These are phyloP conservation scores for Lithobates sylvaticus DNA, from an alignment of 2,797 vertebrate genomes.

Conservation along the genomic window DNA sequence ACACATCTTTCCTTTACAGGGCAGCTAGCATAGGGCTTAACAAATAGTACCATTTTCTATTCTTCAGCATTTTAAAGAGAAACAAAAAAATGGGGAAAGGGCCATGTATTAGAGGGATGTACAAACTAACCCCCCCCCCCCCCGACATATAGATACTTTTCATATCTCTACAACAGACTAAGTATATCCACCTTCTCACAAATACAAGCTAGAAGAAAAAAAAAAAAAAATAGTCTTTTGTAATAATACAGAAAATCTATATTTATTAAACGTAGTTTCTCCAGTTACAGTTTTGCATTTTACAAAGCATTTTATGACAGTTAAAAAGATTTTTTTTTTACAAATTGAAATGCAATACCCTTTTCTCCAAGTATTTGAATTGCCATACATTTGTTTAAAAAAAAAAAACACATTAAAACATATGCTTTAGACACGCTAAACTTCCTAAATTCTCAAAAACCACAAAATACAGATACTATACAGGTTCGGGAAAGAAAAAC, in stretches of 20 bases:
- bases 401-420: constrained; percentile 78
- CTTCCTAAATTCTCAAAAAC: constrained; percentile 99
- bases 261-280: constrained; percentile 87
- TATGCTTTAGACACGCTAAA: constrained; percentile 89
- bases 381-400: constrained; percentile 88
- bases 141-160: no score
- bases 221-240: constrained; percentile 10
- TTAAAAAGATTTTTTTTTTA: constrained; percentile 89
- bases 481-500: constrained; percentile 84
- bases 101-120: no score
- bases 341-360: constrained; percentile 89
- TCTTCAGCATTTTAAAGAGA: no score
- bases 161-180: not conserved
- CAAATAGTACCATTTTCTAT: no score
- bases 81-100: no score
- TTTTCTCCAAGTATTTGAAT: constrained; percentile 89
- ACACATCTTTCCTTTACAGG: no score
- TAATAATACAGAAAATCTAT: constrained; percentile 87
- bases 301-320: constrained; percentile 88
- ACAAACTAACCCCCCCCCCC: no score
- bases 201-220: not conserved
- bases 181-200: not conserved
- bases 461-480: constrained; percentile 99
- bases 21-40: no score
- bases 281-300: constrained; percentile 87